Base-by-base conservation (phyloP, 2,888 invertebrate species). In the Adelphocoris suturalis region DNA sequence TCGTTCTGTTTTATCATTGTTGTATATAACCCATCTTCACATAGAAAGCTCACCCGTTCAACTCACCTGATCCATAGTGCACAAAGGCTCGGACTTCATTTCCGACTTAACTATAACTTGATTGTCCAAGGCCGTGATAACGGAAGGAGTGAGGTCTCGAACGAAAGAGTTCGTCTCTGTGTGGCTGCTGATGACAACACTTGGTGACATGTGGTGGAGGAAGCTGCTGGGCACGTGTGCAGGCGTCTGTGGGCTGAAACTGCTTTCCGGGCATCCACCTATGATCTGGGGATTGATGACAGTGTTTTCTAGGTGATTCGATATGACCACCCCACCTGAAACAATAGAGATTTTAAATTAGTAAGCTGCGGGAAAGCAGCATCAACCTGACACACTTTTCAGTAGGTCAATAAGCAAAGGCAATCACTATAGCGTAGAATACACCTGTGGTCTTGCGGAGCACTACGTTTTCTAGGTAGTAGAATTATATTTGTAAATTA, bases 281-380 rank as follows among this genome's bases (percentile, higher is more conserved):
- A 90, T 84, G 14, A 82, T 85, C n/a, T 82, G 86, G 0, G 90
- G 85, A 48, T 89, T 90, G 37, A 85, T 85, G 84, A 91, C 90
- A 9, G 91, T 90, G 68, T 91, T 90, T 37, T 90, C 90, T 55
- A 91, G 89, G 80, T 92, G 92, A 55, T 91, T 91, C 90, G 92
- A 93, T 75, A 92, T 93, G 13, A 93, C 93, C 90, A 93, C 88
- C 27, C 88, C 88, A n/a, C 88, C 88, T 88, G 76, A n/a, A 23
- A 47, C 11, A 78, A 78, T 78, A 2, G 37, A 37, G 37, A 37
- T 37, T 37, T 37, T 7, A 37, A 2, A 2, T 37, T 2, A 37
- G 7, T 37, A 37, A 37, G 37, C 3, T 2, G 37, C 37, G 37
- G 7, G 37, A 37, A 7, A 4, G 37, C 2, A 37, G 37, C 37